phyloP scores from a whole-genome alignment of 2,888 invertebrate species.

The Drosophila dives region DNA sequence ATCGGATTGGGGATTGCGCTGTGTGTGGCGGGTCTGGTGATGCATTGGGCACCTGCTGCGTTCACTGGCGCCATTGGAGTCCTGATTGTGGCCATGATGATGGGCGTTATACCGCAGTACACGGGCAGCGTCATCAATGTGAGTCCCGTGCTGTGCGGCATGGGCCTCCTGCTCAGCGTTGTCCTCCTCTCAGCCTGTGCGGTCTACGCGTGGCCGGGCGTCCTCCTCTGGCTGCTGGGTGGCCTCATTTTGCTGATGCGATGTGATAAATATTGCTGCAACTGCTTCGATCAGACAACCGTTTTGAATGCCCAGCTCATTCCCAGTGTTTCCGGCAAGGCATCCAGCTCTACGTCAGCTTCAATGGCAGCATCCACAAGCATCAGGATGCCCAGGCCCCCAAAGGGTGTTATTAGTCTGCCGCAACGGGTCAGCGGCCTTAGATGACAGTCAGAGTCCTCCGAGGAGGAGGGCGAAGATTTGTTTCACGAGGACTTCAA shows the following conservation, averaged over 20 bases:
- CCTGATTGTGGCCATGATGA: slow-evolving; percentile 82
- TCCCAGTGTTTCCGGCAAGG: slow-evolving; percentile 83
- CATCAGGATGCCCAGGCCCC: slow-evolving; percentile 83
- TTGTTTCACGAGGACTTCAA: slow-evolving; percentile 84
- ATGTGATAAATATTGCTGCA: slow-evolving; percentile 84
- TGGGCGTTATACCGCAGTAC: slow-evolving; percentile 84
- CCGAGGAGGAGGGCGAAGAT: slow-evolving; percentile 84
- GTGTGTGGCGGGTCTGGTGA: slow-evolving; percentile 75
- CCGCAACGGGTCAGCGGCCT: slow-evolving; percentile 75
- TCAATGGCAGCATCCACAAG: slow-evolving; percentile 71
- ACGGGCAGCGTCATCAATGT: slow-evolving; percentile 82
- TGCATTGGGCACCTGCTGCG: slow-evolving; percentile 79
- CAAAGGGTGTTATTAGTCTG: slow-evolving; percentile 79
- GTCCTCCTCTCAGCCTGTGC: slow-evolving; percentile 82
- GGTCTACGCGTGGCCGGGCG: slow-evolving; percentile 84
- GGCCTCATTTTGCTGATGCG: slow-evolving; percentile 82
- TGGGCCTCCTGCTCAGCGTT: slow-evolving; percentile 76
- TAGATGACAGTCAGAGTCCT: slow-evolving; percentile 85
- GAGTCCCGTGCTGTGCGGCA: slow-evolving; percentile 82
- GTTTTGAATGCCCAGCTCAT: slow-evolving; percentile 81
- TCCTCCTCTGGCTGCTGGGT: slow-evolving; percentile 82
- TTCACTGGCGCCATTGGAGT: slow-evolving; percentile 81
- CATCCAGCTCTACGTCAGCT: slow-evolving; percentile 36
- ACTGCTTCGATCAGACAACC: slow-evolving; percentile 82
- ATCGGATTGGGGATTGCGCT: slow-evolving; percentile 80